phyloP scores from a whole-genome alignment of 2,113 vertebrate species.

The Neolamprologus ventralis region DNA sequence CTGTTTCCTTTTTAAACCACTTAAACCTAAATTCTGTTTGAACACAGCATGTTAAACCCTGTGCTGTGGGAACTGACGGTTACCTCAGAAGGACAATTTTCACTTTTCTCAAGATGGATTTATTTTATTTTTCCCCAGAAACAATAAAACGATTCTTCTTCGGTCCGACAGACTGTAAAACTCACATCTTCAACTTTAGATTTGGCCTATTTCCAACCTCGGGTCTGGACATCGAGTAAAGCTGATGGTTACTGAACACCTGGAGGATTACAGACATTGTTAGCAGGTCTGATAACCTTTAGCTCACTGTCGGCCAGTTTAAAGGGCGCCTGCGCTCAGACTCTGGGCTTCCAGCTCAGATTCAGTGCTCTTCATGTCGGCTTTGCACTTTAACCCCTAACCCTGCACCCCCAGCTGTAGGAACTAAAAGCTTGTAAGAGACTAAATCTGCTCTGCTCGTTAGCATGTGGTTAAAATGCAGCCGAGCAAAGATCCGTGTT shows the following conservation, averaged over 20 bases:
- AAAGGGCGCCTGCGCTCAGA: neutral
- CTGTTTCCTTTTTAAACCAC: neutral
- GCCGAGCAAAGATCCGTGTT: neutral
- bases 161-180: neutral
- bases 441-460: neutral
- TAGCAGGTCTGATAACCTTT: neutral
- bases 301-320: neutral
- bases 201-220: neutral
- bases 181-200: neutral
- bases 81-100: neutral
- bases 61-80: neutral
- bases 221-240: neutral
- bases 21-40: neutral
- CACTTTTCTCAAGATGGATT: neutral
- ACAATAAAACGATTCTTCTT: neutral
- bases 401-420: neutral
- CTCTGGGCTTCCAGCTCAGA: fast-evolving
- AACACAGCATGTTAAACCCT: neutral
- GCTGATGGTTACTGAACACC: neutral
- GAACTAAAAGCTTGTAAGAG: neutral
- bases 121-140: fast-evolving
- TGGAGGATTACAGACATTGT: neutral
- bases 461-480: neutral
- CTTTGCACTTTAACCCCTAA: neutral
- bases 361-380: neutral